These are phyloP conservation scores for Cygnus buccinator DNA, from an alignment of 2,113 vertebrate genomes.

Conservation along the genomic window DNA sequence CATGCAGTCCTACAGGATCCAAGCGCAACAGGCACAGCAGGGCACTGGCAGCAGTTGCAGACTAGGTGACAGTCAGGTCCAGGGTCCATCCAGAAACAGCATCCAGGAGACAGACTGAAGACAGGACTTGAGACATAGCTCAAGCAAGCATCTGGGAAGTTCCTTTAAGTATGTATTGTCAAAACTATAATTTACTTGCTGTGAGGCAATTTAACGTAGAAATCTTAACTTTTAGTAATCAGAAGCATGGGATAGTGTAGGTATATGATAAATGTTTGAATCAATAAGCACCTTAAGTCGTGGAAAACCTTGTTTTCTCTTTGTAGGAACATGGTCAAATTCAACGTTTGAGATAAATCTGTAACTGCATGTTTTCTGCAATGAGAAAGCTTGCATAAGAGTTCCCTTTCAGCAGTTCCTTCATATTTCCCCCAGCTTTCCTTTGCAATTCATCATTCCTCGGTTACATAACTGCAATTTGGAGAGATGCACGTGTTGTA, in stretches of 20 bases:
- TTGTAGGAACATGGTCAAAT: not conserved
- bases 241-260: not conserved
- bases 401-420: not conserved
- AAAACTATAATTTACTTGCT: not conserved
- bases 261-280: not conserved
- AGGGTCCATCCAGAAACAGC: not conserved
- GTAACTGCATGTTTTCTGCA: not conserved
- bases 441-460: not conserved
- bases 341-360: not conserved
- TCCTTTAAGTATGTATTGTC: not conserved
- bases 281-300: not conserved
- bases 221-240: not conserved
- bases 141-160: not conserved
- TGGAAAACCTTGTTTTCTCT: not conserved
- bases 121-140: rapidly evolving
- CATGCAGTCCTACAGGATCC: not conserved
- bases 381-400: not conserved
- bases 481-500: not conserved
- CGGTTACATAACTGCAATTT: not conserved
- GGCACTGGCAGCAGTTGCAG: not conserved
- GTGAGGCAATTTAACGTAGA: not conserved
- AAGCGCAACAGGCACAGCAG: not conserved
- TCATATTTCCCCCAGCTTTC: not conserved
- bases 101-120: not conserved
- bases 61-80: rapidly evolving